A percentile compares a stretch with the other conserved stretches of the same genome.
Conservation (phyloP, 2,888 invertebrate genomes). For the Stictocephala bisonia region DNA sequence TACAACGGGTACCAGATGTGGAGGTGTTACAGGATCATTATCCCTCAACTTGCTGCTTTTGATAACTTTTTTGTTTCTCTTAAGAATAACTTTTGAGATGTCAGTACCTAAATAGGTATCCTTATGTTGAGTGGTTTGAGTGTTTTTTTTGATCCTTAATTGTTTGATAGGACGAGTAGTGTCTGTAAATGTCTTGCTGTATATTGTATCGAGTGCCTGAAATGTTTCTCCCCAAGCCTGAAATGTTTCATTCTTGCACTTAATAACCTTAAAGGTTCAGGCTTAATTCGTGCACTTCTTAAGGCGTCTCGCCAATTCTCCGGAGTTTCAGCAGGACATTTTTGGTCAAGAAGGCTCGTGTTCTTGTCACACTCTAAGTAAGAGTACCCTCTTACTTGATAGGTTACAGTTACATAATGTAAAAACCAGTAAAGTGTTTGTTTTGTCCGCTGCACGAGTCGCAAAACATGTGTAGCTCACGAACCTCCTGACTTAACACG, state of each 20-base stretch:
- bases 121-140: slow-evolving; percentile 14
- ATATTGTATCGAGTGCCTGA: not conserved
- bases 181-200: too few species aligned
- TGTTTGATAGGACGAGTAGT: not conserved
- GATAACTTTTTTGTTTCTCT: not conserved
- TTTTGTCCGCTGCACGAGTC: slow-evolving; percentile 37
- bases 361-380: slow-evolving; percentile 26
- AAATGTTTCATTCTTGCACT: slow-evolving; percentile 4
- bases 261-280: slow-evolving; percentile 20
- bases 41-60: slow-evolving; percentile 10
- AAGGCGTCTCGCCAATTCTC: slow-evolving; percentile 30
- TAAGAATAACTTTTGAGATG: not conserved
- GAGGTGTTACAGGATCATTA: too few species aligned
- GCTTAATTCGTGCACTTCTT: slow-evolving; percentile 6
- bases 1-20: too few species aligned
- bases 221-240: not conserved
- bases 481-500: not conserved
- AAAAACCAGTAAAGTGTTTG: slow-evolving; percentile 25
- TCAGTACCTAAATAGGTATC: not conserved
- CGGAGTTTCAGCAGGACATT: too few species aligned
- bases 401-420: slow-evolving; percentile 3
- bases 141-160: not conserved
- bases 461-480: slow-evolving; percentile 5
- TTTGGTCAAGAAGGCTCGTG: slow-evolving; percentile 15
- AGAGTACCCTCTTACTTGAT: slow-evolving; percentile 22